Evolutionary conservation across 2,113 vertebrate genomes (phyloP).

Genomic region (Daboia siamensis): DNA sequence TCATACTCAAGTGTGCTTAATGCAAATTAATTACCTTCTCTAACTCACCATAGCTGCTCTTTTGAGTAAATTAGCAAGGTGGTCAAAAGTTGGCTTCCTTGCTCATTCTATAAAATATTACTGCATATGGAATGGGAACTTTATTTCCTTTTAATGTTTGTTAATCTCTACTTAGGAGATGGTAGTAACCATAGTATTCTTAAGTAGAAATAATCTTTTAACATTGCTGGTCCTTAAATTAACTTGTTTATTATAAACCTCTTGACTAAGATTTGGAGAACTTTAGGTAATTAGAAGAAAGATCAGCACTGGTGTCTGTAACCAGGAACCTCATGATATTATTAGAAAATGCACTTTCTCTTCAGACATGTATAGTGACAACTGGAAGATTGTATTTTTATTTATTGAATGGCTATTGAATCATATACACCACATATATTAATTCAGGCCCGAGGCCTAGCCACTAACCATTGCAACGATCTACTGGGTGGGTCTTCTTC

Average conservation of each 20-base stretch:
- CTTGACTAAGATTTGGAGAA: not conserved
- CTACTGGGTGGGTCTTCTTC: not conserved
- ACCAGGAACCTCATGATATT: not conserved
- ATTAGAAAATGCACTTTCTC: not conserved
- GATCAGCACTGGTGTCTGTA: not conserved
- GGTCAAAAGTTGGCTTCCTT: not conserved
- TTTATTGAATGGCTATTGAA: not conserved
- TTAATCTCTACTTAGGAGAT: not conserved
- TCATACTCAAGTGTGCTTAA: not conserved
- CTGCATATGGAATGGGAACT: not conserved
- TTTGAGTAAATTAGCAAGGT: not conserved
- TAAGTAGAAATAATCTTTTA: not conserved
- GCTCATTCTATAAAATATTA: not conserved
- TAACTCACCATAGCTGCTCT: not conserved
- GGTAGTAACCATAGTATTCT: not conserved
- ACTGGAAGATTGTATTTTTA: not conserved
- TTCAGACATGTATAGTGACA: not conserved
- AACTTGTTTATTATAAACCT: not conserved
- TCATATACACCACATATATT: not conserved
- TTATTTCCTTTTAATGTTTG: not conserved
- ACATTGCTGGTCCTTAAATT: not conserved
- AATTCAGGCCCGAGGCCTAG: not conserved
- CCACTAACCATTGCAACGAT: not conserved
- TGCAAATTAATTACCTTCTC: slow-evolving; percentile 6
- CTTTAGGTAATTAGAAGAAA: not conserved